phyloP scores from a whole-genome alignment of 1,140 invertebrate species.

The Nephila pilipes region DNA sequence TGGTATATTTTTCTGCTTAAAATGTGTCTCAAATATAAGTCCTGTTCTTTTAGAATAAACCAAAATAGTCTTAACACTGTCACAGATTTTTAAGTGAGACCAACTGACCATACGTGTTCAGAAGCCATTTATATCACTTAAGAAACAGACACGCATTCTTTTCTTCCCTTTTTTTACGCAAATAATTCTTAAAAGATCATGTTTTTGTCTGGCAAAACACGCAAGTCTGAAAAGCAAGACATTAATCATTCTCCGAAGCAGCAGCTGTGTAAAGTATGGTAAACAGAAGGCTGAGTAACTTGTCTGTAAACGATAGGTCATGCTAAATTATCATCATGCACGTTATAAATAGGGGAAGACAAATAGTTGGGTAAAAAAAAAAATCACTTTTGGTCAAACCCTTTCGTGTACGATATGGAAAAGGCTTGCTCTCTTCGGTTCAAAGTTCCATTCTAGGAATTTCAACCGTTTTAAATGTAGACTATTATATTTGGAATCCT shows the following conservation, averaged over 20 bases:
- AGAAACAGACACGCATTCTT: not conserved
- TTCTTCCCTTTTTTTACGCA: not conserved
- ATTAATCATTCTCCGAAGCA: not conserved
- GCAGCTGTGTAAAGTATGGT: not conserved
- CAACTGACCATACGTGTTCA: not conserved
- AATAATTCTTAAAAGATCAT: not conserved
- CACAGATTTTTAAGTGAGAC: too few relatives aligned
- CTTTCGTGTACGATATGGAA: too few relatives aligned
- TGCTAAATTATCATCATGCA: constrained; percentile 15
- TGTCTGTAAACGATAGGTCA: constrained; percentile 12
- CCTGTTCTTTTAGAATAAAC: too few relatives aligned
- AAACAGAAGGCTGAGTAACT: not conserved
- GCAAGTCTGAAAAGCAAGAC: not conserved
- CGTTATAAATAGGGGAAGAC: constrained; percentile 12
- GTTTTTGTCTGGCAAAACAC: constrained; percentile 3
- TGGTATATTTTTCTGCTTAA: too few relatives aligned
- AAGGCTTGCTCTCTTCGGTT: too few relatives aligned
- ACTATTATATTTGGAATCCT: too few relatives aligned
- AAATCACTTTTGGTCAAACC: too few relatives aligned
- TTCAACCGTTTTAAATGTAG: too few relatives aligned
- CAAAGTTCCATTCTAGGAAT: too few relatives aligned
- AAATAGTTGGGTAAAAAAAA: not conserved
- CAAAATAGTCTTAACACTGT: too few relatives aligned
- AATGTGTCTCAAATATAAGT: too few relatives aligned
- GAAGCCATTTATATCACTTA: constrained; percentile 17